Evolutionary conservation across 2,797 vertebrate species (phyloP).

Genomic region (Enteromius afrohamiltoni): DNA sequence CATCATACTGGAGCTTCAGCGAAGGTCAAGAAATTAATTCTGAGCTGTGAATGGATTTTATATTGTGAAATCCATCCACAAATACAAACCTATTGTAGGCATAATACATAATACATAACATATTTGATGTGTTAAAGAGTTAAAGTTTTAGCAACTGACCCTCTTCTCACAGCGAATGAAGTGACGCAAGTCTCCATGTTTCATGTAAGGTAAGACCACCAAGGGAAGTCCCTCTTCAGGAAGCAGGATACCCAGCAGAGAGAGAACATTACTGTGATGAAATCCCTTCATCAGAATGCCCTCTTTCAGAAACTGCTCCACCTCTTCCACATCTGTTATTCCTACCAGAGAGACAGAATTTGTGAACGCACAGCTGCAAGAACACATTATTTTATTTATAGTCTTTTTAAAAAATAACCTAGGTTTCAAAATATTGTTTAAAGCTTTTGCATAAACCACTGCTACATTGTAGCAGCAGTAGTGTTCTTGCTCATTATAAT

Average conservation of each 20-base stretch:
- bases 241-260: constrained; percentile 89
- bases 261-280: constrained; percentile 90
- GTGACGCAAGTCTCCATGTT: constrained; percentile 90
- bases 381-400: background rate
- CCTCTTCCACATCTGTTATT: constrained; percentile 90
- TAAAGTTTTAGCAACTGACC: constrained; percentile 72
- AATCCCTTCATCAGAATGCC: constrained; percentile 97
- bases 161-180: constrained; percentile 89
- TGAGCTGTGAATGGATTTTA: background rate
- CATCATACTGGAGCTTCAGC: background rate
- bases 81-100: background rate
- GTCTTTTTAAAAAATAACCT: background rate
- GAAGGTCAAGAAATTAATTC: background rate
- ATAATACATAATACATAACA: background rate
- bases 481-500: background rate
- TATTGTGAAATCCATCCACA: background rate
- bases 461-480: background rate
- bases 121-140: constrained; percentile 9
- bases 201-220: constrained; percentile 94
- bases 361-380: background rate
- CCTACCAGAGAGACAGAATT: constrained; percentile 71
- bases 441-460: background rate
- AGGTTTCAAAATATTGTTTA: background rate
- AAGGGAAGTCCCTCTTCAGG: constrained; percentile 88
- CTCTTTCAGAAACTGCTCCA: constrained; percentile 93